Evolutionary conservation across 2,797 vertebrate species (phyloP).

Genomic region (Epinephelus malabaricus): DNA sequence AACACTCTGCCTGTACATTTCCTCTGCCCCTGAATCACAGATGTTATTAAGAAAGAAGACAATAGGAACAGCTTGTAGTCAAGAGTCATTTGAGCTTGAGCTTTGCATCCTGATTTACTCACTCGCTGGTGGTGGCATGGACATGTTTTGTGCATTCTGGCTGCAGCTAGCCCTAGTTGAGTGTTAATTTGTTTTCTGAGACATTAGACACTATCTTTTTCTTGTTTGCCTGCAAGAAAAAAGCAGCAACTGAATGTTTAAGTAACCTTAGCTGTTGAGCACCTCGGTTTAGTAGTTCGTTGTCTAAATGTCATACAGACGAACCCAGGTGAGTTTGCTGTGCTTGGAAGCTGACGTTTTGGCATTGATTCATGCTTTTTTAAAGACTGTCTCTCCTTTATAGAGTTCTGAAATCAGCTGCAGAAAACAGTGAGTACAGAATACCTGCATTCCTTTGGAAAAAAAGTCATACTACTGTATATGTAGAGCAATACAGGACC

Average conservation of each 20-base stretch:
- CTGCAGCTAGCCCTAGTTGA: neutral
- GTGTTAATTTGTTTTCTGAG: conserved; percentile 36
- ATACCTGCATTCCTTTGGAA: neutral
- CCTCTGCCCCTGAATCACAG: conserved; percentile 64
- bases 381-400: neutral
- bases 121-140: conserved; percentile 7
- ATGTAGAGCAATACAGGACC: neutral
- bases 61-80: conserved; percentile 60
- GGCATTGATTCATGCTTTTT: neutral
- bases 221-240: conserved; percentile 11
- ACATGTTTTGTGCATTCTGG: conserved; percentile 2
- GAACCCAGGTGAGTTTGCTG: neutral
- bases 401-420: neutral
- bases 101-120: conserved; percentile 44
- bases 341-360: neutral
- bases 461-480: neutral
- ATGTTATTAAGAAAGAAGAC: conserved; percentile 64
- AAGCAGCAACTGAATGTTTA: conserved; percentile 11
- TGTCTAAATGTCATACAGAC: conserved; percentile 11
- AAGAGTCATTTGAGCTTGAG: conserved; percentile 59
- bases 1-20: conserved; percentile 63
- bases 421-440: neutral
- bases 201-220: conserved; percentile 22
- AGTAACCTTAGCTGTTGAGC: neutral
- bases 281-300: neutral